phyloP scores from a whole-genome alignment of 2,888 invertebrate species.

The Stenotaenia linearis region DNA sequence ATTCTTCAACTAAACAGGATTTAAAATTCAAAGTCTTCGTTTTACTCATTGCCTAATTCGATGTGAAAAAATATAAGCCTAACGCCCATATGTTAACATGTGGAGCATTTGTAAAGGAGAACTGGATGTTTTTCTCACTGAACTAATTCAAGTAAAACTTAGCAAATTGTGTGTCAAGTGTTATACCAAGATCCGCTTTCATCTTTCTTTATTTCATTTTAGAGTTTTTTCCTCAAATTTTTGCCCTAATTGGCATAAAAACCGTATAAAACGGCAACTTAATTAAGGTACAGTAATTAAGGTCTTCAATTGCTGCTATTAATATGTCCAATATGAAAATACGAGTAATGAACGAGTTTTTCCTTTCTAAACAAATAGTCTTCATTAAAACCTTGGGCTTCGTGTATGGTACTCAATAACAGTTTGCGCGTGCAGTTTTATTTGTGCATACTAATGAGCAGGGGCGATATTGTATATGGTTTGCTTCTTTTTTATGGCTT shows the following conservation, averaged over 20 bases:
- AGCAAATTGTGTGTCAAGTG: too few relatives aligned
- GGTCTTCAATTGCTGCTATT: neutral
- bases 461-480: neutral
- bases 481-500: neutral
- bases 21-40: neutral
- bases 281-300: neutral
- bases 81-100: too few relatives aligned
- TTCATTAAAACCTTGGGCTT: neutral
- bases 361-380: neutral
- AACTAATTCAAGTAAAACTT: too few relatives aligned
- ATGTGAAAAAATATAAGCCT: too few relatives aligned
- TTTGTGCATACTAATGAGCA: conserved; percentile 10
- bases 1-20: neutral
- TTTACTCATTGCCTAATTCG: too few relatives aligned
- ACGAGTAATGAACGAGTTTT: neutral
- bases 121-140: too few relatives aligned
- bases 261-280: neutral
- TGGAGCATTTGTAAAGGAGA: too few relatives aligned
- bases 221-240: neutral
- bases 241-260: neutral
- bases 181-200: too few relatives aligned
- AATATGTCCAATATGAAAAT: neutral
- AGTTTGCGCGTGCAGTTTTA: neutral
- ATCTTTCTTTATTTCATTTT: too few relatives aligned
- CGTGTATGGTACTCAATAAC: neutral